Evolutionary conservation across 2,113 vertebrate species (phyloP).

Genomic region (Chaetorhynchus papuensis): DNA sequence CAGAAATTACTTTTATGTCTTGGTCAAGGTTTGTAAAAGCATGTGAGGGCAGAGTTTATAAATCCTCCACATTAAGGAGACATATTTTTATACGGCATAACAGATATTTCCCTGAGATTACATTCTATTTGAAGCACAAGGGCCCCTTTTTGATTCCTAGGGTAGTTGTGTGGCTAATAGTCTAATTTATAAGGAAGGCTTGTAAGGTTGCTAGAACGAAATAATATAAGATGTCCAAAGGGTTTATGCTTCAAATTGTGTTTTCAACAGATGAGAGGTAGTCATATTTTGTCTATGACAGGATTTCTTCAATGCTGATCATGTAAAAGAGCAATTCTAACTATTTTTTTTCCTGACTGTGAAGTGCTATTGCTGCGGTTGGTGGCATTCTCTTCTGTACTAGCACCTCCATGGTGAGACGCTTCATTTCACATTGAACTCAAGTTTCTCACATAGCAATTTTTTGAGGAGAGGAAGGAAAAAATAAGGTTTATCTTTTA

Average conservation of each 20-base stretch:
- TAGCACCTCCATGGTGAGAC: background rate
- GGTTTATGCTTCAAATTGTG: background rate
- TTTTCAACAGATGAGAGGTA: background rate
- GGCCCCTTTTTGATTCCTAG: background rate
- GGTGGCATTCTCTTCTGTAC: background rate
- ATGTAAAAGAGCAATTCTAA: background rate
- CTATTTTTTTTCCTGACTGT: background rate
- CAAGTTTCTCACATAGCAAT: background rate
- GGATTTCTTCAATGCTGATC: background rate
- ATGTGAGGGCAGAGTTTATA: background rate
- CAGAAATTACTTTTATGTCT: background rate
- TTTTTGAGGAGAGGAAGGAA: accelerated
- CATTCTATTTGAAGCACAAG: accelerated
- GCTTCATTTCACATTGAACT: background rate
- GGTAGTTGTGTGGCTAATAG: background rate
- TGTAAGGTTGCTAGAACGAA: background rate
- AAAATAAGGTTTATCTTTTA: background rate
- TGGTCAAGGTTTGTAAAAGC: background rate
- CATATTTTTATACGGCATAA: background rate
- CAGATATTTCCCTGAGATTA: background rate
- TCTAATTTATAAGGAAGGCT: background rate
- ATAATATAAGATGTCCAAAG: background rate
- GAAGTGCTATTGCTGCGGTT: background rate
- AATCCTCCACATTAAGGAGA: background rate
- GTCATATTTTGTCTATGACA: background rate